Conservation (phyloP, 2,888 invertebrate genomes). For the Glyphotaelius pellucidus region DNA sequence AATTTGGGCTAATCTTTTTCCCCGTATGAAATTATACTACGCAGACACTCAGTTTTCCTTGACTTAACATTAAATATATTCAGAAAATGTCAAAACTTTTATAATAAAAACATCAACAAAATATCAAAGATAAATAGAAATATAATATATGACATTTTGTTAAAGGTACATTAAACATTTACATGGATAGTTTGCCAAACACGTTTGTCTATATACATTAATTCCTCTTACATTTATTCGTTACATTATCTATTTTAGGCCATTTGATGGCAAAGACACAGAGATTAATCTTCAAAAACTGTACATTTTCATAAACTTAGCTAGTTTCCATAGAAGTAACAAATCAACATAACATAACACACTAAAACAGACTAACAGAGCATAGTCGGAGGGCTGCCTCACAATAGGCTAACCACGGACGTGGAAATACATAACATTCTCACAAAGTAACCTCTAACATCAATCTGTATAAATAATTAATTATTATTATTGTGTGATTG, state of each 20-base stretch:
- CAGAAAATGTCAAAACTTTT: conserved; percentile 61
- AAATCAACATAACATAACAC: conserved; percentile 53
- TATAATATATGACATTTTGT: conserved; percentile 61
- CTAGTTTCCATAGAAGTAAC: conserved; percentile 61
- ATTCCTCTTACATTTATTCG: conserved; percentile 34
- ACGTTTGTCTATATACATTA: conserved; percentile 62
- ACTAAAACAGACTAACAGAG: conserved; percentile 41
- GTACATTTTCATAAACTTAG: conserved; percentile 60
- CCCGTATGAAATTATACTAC: conserved; percentile 33
- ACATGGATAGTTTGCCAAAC: conserved; percentile 60
- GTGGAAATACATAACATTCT: conserved; percentile 36
- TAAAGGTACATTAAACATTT: conserved; percentile 65
- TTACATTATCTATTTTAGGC: conserved; percentile 64
- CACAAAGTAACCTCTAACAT: conserved; percentile 38
- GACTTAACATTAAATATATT: conserved; percentile 51
- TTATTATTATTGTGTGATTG: not conserved
- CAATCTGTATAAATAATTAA: conserved; percentile 49
- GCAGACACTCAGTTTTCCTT: conserved; percentile 39
- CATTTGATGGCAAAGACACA: conserved; percentile 67
- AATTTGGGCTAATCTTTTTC: not conserved
- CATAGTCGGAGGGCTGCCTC: conserved; percentile 18
- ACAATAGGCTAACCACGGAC: not conserved
- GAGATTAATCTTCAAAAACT: conserved; percentile 65
- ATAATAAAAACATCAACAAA: conserved; percentile 63
- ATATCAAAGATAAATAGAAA: conserved; percentile 65